Evolutionary conservation across 2,797 vertebrate genomes (phyloP), one percentile per base, ranked within the genome.

Genomic region (Sarcophilus harrisii): DNA sequence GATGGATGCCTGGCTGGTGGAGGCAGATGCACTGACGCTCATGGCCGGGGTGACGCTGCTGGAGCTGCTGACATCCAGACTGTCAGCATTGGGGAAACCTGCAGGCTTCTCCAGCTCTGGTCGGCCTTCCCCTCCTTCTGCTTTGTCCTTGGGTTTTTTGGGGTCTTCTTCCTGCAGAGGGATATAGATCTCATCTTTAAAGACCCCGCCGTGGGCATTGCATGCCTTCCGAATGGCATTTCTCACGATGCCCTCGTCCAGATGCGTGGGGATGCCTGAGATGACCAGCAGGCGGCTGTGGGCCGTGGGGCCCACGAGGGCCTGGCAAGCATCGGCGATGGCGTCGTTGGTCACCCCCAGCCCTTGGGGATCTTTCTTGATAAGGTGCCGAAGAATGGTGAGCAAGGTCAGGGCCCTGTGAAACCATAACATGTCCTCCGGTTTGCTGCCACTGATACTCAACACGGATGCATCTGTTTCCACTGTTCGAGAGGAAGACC

Each of bases 401-500:
- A 99, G 99, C 96, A 99, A 98, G 13, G 99, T 99, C 62, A 99
- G 99, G 0, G 99, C 99, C 5, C 99, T 99, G 73, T 99, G 99
- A 98, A 99, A 99, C 99, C 99, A 99, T 27, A 99, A 96, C 99
- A 99, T 99, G 97, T 99, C 99, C 98, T 99, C 99, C 0, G 99
- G 99, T 96, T 99, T 99, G 97, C 99, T 99, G 0, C 99, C 99
- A 0, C 99, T 99, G 49, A 99, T 99, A 98, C 99, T 99, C 93
- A 99, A 98, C 96, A 99, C 96, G 0, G 99, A 94, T 0, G 99
- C 96, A 55, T 99, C 99, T 0, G 99, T 98, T 38, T 99, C 99
- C 0, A 98, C 98, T 0, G 99, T 91, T 21, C 99, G 99, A 1
- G 99, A 98, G 0, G 99, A 99, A 55, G 99, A 98, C 0, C 99